Percentiles rank a stretch among this genome's conserved stretches.
phyloP scores from a whole-genome alignment of 2,888 invertebrate genomes.

The Leptothorax acervorum region DNA sequence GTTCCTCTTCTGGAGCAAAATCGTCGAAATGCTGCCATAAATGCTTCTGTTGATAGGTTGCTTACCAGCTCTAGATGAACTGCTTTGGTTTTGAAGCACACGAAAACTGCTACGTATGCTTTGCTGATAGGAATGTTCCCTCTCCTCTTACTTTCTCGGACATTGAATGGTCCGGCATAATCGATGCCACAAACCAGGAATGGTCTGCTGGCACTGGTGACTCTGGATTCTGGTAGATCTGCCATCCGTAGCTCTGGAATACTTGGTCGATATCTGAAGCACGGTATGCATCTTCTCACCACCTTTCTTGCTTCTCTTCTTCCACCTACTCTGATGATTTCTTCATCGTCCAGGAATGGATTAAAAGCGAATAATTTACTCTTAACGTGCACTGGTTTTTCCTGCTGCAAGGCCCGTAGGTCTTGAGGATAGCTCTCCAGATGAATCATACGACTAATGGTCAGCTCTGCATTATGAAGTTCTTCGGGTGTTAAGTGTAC shows the following conservation, averaged over 20 bases:
- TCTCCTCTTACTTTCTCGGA: conserved; percentile 7
- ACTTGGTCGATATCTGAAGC: not conserved
- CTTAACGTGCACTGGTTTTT: no score
- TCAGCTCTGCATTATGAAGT: no score
- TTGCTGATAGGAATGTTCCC: not conserved
- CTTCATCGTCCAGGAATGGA: not conserved
- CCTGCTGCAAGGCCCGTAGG: no score
- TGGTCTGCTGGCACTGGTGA: not conserved
- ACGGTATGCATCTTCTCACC: no score
- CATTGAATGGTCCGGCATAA: not conserved
- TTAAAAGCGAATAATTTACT: not conserved
- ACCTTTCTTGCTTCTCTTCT: not conserved
- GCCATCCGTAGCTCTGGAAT: not conserved
- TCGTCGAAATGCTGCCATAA: not conserved
- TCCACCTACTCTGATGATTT: not conserved
- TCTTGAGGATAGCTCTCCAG: no score
- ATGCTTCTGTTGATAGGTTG: not conserved
- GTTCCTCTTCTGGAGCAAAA: not conserved
- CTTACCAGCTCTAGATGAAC: not conserved
- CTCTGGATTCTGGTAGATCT: not conserved
- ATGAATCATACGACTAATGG: no score
- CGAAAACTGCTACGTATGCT: not conserved
- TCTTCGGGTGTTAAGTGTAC: no score
- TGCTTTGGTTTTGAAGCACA: not conserved
- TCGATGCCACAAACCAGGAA: not conserved